Conservation (phyloP, 2,888 invertebrate species). For the Thumatha senex region DNA sequence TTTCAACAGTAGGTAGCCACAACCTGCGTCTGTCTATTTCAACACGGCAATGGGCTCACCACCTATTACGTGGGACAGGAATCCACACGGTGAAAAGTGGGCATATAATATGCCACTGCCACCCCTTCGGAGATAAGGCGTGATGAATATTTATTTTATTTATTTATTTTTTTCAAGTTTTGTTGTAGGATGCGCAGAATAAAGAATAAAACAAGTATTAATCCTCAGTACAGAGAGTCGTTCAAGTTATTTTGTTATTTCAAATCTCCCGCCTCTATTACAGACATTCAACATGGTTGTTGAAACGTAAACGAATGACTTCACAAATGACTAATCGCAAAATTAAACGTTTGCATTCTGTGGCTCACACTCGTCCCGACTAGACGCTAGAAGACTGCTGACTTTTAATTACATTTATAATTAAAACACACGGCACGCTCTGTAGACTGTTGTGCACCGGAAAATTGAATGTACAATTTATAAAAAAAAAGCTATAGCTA, state of each 20-base stretch:
- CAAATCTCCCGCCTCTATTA: slow-evolving; percentile 9
- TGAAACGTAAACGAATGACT: slow-evolving; percentile 42
- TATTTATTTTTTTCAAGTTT: too few species aligned
- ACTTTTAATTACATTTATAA: slow-evolving; percentile 63
- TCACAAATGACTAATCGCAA: slow-evolving; percentile 53
- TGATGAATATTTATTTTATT: too few species aligned
- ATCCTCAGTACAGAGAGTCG: too few species aligned
- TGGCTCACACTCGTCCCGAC: slow-evolving; percentile 36
- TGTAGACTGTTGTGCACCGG: slow-evolving; percentile 37
- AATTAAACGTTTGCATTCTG: slow-evolving; percentile 65
- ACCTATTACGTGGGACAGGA: too few species aligned
- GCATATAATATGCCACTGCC: too few species aligned
- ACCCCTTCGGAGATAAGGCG: too few species aligned
- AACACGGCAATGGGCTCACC: too few species aligned
- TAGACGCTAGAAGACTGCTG: slow-evolving; percentile 39
- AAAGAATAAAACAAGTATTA: too few species aligned
- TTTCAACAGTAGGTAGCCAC: too few species aligned
- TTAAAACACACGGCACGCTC: slow-evolving; percentile 53
- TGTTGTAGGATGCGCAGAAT: too few species aligned
- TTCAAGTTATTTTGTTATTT: neutral
- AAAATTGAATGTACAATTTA: slow-evolving; percentile 44
- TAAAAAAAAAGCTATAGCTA: slow-evolving; percentile 20
- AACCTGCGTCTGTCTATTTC: too few species aligned
- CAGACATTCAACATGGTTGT: slow-evolving; percentile 40
- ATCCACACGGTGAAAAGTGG: too few species aligned